These are phyloP conservation scores for Pseudonaja textilis DNA, from an alignment of 2,113 vertebrate genomes.

Conservation along the genomic window DNA sequence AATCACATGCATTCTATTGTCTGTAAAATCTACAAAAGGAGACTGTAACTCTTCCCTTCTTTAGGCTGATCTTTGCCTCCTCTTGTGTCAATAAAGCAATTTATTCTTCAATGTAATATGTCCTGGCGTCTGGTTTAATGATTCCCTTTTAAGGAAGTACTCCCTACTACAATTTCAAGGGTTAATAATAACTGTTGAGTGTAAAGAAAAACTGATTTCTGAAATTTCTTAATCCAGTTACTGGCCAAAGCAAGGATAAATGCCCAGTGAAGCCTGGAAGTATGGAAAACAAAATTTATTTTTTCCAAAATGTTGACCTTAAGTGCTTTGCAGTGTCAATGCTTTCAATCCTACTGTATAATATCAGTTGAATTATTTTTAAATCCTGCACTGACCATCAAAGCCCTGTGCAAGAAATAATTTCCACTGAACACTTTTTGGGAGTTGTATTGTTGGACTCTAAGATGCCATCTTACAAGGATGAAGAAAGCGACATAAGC, in stretches of 20 bases:
- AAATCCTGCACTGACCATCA: not conserved
- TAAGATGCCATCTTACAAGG: not conserved
- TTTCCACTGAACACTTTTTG: not conserved
- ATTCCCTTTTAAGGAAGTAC: not conserved
- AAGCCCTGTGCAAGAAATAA: not conserved
- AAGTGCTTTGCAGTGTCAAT: not conserved
- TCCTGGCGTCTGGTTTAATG: not conserved
- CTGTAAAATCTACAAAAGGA: not conserved
- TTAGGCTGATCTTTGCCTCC: not conserved
- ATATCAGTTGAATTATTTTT: not conserved
- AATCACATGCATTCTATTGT: not conserved
- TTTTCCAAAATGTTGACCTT: not conserved
- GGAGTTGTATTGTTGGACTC: not conserved
- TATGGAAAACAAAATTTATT: not conserved
- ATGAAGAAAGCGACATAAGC: not conserved
- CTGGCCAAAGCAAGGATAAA: not conserved
- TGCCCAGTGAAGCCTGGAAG: not conserved
- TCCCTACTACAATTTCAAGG: not conserved
- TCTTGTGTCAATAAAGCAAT: not conserved
- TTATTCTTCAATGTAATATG: not conserved
- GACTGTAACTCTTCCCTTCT: not conserved
- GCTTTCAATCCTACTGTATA: not conserved
- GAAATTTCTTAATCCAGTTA: not conserved
- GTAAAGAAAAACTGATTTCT: not conserved
- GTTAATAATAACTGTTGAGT: not conserved